Evolutionary conservation across 2,888 invertebrate species (phyloP).

Genomic region (Odontocolon sp.): DNA sequence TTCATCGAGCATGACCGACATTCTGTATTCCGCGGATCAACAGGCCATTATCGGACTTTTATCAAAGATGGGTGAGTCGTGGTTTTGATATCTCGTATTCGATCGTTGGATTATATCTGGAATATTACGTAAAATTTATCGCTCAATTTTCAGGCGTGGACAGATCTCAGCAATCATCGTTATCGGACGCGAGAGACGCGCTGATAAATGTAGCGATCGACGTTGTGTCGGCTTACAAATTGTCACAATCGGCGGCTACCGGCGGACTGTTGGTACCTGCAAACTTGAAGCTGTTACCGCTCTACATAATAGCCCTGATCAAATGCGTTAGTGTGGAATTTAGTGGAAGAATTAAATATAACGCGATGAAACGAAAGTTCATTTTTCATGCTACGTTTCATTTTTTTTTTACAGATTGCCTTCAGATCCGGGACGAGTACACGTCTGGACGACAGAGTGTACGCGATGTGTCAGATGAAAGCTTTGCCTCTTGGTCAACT

Average conservation of each 20-base stretch:
- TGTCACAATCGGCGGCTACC: slow-evolving; percentile 82
- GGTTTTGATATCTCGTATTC: neutral
- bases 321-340: slow-evolving; percentile 86
- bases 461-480: slow-evolving; percentile 97
- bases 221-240: slow-evolving; percentile 89
- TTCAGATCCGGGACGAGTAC: slow-evolving; percentile 95
- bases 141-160: slow-evolving; percentile 88
- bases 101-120: slow-evolving; percentile 2
- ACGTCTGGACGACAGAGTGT: slow-evolving; percentile 95
- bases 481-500: slow-evolving; percentile 90
- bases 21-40: slow-evolving; percentile 95
- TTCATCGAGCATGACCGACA: slow-evolving; percentile 90
- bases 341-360: neutral
- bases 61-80: slow-evolving; percentile 94
- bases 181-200: slow-evolving; percentile 97
- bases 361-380: neutral
- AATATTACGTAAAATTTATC: no score
- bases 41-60: slow-evolving; percentile 95
- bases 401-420: slow-evolving; percentile 85
- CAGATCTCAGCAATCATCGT: slow-evolving; percentile 90
- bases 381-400: neutral
- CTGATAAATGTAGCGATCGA: slow-evolving; percentile 97
- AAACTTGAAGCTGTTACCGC: slow-evolving; percentile 91
- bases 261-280: slow-evolving; percentile 88
- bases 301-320: slow-evolving; percentile 93